Conservation (phyloP, 2,113 vertebrate species). For the Tachysurus vachellii region DNA sequence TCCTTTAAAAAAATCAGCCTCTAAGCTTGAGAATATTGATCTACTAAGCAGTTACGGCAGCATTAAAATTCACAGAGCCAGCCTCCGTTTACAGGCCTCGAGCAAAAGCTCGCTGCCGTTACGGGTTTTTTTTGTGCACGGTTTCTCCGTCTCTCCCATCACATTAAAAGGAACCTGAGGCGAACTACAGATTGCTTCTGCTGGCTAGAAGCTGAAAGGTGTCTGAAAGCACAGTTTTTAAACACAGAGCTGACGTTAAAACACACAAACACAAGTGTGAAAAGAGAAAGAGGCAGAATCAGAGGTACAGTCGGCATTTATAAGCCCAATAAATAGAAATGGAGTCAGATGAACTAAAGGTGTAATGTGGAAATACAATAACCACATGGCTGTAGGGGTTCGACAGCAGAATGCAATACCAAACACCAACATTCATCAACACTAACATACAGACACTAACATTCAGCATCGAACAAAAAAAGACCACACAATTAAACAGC, state of each 20-base stretch:
- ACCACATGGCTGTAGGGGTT: not conserved
- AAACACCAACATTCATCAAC: not conserved
- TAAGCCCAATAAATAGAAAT: not conserved
- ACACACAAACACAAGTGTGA: not conserved
- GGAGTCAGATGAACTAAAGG: not conserved
- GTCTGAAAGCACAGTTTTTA: not conserved
- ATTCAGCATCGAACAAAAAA: not conserved
- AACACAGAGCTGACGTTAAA: constrained; percentile 1
- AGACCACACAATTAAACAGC: not conserved
- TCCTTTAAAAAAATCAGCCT: not conserved
- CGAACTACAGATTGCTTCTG: constrained; percentile 21
- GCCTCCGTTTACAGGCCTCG: not conserved
- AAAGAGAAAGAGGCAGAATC: not conserved
- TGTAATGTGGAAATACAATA: not conserved
- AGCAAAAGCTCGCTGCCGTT: not conserved
- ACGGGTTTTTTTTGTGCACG: not conserved
- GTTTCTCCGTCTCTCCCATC: not conserved
- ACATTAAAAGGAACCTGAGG: constrained; percentile 23
- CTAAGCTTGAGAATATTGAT: not conserved
- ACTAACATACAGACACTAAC: not conserved
- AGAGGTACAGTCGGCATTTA: not conserved
- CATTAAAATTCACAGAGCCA: not conserved
- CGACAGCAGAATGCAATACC: not conserved
- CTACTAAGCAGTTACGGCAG: not conserved
- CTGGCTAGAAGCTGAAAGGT: constrained; percentile 16